Conservation (phyloP, 2,888 invertebrate genomes). For the Beris morrisii region DNA sequence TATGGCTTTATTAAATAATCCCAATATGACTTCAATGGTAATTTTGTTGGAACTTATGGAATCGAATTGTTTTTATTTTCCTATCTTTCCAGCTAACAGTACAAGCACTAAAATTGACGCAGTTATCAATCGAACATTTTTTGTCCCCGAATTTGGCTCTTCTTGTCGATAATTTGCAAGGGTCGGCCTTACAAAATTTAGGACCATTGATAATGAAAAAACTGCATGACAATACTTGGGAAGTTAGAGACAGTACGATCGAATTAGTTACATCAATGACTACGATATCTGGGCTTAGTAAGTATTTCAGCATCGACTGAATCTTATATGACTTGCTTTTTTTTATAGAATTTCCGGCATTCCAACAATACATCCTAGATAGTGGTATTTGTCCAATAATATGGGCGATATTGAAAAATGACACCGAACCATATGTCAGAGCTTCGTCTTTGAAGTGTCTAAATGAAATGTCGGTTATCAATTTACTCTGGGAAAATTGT, state of each 20-base stretch:
- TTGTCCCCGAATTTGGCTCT: constrained; percentile 76
- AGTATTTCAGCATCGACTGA: constrained; percentile 47
- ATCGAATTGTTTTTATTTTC: constrained; percentile 8
- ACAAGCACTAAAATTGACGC: constrained; percentile 69
- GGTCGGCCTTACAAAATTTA: constrained; percentile 65
- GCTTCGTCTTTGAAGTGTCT: constrained; percentile 75
- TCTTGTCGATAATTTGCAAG: constrained; percentile 67
- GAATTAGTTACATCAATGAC: constrained; percentile 73
- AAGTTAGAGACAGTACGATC: constrained; percentile 75
- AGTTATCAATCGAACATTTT: constrained; percentile 72
- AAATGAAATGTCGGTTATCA: constrained; percentile 66
- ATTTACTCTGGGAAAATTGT: constrained; percentile 67
- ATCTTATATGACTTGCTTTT: background rate
- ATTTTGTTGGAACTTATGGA: constrained; percentile 35
- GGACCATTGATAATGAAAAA: constrained; percentile 69
- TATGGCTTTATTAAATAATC: constrained; percentile 60
- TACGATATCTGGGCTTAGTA: constrained; percentile 70
- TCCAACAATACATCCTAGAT: constrained; percentile 70
- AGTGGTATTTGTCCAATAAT: constrained; percentile 67
- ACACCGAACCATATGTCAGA: constrained; percentile 74
- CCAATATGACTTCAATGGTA: constrained; percentile 60
- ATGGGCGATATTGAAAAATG: constrained; percentile 66
- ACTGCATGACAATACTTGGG: constrained; percentile 75
- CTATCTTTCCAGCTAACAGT: constrained; percentile 65
- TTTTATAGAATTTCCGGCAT: constrained; percentile 71